Percentiles rank a stretch among this genome's conserved stretches.
Conservation (phyloP, 1,140 invertebrate species). For the Trigoniulus corallinus region DNA sequence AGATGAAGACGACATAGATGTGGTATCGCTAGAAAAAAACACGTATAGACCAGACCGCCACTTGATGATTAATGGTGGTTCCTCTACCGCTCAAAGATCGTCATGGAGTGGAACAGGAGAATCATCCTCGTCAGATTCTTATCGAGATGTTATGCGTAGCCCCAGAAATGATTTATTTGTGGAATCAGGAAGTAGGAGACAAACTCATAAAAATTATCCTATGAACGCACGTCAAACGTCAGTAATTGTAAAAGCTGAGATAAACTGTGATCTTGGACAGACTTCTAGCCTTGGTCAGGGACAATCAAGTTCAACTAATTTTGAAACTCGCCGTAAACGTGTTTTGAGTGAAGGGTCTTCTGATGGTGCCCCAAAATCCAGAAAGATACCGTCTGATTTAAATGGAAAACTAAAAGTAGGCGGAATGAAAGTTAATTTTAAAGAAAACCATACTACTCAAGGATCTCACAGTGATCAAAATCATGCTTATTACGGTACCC, state of each 20-base stretch:
- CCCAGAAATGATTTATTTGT: no score
- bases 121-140: background rate
- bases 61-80: background rate
- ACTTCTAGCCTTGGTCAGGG: no score
- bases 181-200: no score
- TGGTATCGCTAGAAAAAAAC: constrained; percentile 15
- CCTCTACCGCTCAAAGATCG: background rate
- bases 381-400: background rate
- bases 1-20: constrained; percentile 18
- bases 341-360: background rate
- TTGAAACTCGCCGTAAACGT: background rate
- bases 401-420: background rate
- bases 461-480: no score
- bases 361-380: background rate
- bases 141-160: background rate
- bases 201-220: no score
- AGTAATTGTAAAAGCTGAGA: background rate
- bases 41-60: background rate
- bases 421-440: no score
- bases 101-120: background rate
- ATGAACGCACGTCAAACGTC: background rate
- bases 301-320: background rate
- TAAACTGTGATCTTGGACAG: background rate
- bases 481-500: background rate
- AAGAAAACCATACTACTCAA: no score